Evolutionary conservation across 92 coral and sea anemone genomes (phyloP), one percentile per base, ranked within the genome.

Genomic region (Paragorgia papillata): DNA sequence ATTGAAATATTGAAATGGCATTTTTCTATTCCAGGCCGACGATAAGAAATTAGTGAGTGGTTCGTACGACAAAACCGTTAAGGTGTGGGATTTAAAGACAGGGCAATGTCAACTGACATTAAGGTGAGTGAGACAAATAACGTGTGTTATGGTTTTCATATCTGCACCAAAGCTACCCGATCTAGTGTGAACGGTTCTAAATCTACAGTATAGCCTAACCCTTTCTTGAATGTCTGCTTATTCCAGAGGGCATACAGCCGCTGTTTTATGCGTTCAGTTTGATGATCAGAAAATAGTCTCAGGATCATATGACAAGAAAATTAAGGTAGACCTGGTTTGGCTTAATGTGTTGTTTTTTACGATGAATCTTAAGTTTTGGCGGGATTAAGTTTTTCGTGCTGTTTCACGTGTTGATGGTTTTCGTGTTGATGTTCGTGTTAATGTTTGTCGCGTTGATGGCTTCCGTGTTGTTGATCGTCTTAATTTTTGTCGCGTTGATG

Each of bases 221-320:
- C 35, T 64, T 64, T 48, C 1, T 27, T 65, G 33, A 27, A 31
- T 48, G 24, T 39, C n/a, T 37, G 12, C 43, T 6, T 30, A 6
- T 17, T 71, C 53, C 65, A 92, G 99, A 60, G 99, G 99, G 1
- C 99, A 95, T 70, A 91, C 92, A 80, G 99, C 99, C 27, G 99
- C 99, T 10, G 99, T 95, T 12, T 70, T 95, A 70, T 95, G 99
- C 62, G 99, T 95, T 7, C 99, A 95, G 85, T 95, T 95, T 85
- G 99, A 95, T 49, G 99, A 95, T 60, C 88, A 85, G 25, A 95
- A 95, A 68, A 95, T 95, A 46, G 99, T 95, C 9, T 95, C 99
- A 28, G 99, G 99, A 49, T 95, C 99, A 28, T 95, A 91, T 87
- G 99, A 95, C 80, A 95, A 95, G 73, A 95, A 96, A 54, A 95